Evolutionary conservation across 2,113 vertebrate genomes (phyloP), one percentile per base, ranked within the genome.

Genomic region (Tragelaphus strepsiceros): DNA sequence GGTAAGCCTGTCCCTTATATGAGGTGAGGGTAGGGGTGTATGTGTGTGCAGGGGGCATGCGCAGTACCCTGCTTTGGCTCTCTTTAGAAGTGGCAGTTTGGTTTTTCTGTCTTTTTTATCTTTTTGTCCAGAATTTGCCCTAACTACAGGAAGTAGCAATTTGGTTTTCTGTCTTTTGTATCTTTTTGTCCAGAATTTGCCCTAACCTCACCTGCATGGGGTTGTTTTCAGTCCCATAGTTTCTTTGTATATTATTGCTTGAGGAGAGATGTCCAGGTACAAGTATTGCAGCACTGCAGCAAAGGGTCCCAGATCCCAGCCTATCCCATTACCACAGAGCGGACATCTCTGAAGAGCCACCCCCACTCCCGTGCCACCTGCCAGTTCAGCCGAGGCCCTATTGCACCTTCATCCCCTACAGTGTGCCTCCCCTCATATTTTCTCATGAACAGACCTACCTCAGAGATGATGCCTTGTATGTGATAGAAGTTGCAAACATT

Each of bases 341-440:
- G 8, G 28, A n/a, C 46, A 13, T n/a, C 3, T 58, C 35, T 56
- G 35, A 88, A 30, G 59, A 54, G 21, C 53, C n/a, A 6, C 30
- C 53, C 78, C 13, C 4, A 1, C 39, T 22, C 39, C 59, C 21
- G 4, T 17, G 30, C 62, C 32, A 32, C 54, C 81, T 10, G 21
- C 9, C 6, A 26, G 0, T 8, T 51, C 54, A 43, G 21, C 46
- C 0, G 5, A 24, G 67, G n/a, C 19, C 28, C 17, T 32, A 1
- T 21, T 21, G 7, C 9, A 71, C 80, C 74, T 26, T 24, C 35
- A 35, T 24, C 19, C 17, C 32, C 78, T 4, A n/a, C 62, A 83
- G 21, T 6, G 1, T 30, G 6, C 35, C 43, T n/a, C 19, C 10
- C 46, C 10, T 30, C n/a, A 13, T 13, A 39, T 26, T 62, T 94